A percentile compares a stretch with the other conserved stretches of the same genome.
Evolutionary conservation across 2,113 vertebrate species (phyloP).

Genomic region (Herpetotheres cachinnans): DNA sequence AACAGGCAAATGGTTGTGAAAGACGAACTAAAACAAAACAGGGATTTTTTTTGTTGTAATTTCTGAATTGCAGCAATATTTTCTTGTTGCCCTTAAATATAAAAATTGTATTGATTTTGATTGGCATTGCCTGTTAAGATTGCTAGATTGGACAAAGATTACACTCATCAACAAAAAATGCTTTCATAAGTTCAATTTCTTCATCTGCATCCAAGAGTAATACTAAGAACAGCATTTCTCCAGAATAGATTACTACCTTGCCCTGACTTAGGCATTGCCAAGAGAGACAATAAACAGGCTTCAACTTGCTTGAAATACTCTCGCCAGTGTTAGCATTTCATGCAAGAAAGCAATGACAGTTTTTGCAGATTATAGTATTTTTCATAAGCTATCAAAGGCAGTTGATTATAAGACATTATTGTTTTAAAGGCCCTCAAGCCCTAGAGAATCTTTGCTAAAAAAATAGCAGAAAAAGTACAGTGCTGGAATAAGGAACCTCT

Average conservation of each 20-base stretch:
- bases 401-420: background rate
- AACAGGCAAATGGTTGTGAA: background rate
- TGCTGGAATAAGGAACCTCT: background rate
- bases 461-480: background rate
- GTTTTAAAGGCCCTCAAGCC: background rate
- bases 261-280: background rate
- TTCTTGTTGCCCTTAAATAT: background rate
- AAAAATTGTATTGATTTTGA: background rate
- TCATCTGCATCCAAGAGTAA: conserved; percentile 5
- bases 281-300: background rate
- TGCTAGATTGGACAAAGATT: background rate
- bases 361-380: background rate
- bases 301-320: conserved; percentile 9
- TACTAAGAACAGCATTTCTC: background rate
- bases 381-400: background rate
- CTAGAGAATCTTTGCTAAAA: background rate
- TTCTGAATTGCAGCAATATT: background rate
- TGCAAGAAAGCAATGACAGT: background rate
- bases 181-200: background rate
- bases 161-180: background rate
- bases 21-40: background rate
- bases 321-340: background rate
- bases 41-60: background rate
- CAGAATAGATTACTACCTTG: background rate
- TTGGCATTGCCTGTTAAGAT: background rate